These are phyloP conservation scores for Esperia sulphurella DNA, from an alignment of 2,888 invertebrate genomes.

Conservation along the genomic window DNA sequence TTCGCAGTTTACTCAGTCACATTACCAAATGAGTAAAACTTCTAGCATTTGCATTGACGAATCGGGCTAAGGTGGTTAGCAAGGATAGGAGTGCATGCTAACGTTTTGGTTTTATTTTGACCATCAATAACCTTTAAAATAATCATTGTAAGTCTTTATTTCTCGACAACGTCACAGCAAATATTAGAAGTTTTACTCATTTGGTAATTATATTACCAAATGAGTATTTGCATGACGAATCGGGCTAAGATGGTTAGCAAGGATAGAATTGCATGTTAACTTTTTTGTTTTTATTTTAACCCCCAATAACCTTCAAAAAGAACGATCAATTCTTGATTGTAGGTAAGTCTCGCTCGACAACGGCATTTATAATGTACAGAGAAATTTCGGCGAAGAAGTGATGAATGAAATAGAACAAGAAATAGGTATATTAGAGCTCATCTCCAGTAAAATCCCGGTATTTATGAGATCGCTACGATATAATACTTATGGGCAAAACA, in stretches of 20 bases:
- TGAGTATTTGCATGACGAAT: background rate
- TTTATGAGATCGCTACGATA: background rate
- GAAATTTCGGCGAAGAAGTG: too few relatives aligned
- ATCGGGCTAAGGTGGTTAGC: constrained; percentile 1
- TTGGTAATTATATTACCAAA: background rate
- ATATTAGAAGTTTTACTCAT: background rate
- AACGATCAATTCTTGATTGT: too few relatives aligned
- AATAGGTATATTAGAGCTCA: too few relatives aligned
- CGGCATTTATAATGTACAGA: too few relatives aligned
- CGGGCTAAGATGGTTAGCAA: background rate
- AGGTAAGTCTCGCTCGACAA: too few relatives aligned
- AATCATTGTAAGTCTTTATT: too few relatives aligned
- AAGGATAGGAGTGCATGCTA: background rate
- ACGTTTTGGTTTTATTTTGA: background rate
- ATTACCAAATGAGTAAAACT: background rate
- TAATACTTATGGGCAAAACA: constrained; percentile 20
- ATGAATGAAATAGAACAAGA: too few relatives aligned
- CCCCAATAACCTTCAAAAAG: too few relatives aligned
- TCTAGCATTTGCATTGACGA: background rate
- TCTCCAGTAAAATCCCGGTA: background rate
- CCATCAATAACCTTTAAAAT: too few relatives aligned
- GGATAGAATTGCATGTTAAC: background rate
- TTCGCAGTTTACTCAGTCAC: background rate
- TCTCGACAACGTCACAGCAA: too few relatives aligned
- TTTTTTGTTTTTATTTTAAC: background rate